A percentile compares a stretch with the other conserved stretches of the same genome.
phyloP scores from a whole-genome alignment of 2,888 invertebrate species.

The Philereme vetulata region DNA sequence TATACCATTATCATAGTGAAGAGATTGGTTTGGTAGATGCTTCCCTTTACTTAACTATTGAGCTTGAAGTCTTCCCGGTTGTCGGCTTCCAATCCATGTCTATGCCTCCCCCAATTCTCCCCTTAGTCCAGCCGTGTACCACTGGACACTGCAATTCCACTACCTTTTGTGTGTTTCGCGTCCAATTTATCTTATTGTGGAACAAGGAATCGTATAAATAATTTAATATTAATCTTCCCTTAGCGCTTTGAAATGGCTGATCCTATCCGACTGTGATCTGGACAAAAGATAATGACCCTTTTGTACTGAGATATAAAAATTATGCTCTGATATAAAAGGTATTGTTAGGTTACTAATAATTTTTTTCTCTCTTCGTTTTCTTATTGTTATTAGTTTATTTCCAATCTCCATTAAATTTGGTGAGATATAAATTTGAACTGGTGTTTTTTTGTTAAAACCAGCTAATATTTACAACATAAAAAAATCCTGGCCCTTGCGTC shows the following conservation, averaged over 20 bases:
- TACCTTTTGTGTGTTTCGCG: constrained; percentile 30
- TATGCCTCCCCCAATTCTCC: not conserved
- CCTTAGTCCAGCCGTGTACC: constrained; percentile 11
- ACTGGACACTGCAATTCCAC: constrained; percentile 31
- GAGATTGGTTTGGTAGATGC: too few relatives aligned
- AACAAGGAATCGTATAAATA: constrained; percentile 34
- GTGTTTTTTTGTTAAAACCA: too few relatives aligned
- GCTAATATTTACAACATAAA: too few relatives aligned
- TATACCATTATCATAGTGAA: too few relatives aligned
- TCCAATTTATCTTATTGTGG: constrained; percentile 32
- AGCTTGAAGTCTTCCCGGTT: too few relatives aligned
- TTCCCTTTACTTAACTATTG: too few relatives aligned
- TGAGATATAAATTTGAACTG: too few relatives aligned
- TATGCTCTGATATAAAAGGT: not conserved
- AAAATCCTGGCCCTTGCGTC: too few relatives aligned
- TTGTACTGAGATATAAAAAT: constrained; percentile 3
- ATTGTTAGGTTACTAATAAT: not conserved
- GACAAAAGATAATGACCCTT: constrained; percentile 10
- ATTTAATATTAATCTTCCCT: constrained; percentile 26
- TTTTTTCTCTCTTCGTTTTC: too few relatives aligned
- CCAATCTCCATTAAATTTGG: too few relatives aligned
- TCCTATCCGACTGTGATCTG: constrained; percentile 6
- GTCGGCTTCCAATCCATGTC: too few relatives aligned
- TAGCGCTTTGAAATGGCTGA: constrained; percentile 20
- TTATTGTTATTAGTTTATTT: too few relatives aligned